Evolutionary conservation across 2,888 invertebrate genomes (phyloP).

Genomic region (Celastrina argiolus): DNA sequence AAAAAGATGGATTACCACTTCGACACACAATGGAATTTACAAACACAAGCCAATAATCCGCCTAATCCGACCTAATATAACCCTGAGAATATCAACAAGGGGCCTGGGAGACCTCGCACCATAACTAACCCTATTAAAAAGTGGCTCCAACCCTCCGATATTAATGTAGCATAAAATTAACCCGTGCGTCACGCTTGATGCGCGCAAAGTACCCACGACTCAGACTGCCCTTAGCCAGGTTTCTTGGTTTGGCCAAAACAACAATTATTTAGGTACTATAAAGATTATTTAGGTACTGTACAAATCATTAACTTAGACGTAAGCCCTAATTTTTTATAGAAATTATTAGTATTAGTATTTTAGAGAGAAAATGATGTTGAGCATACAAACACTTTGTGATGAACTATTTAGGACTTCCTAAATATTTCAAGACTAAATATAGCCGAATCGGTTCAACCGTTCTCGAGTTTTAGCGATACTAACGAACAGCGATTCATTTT

Average conservation of each 20-base stretch:
- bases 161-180: constrained; percentile 78
- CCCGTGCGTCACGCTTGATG: constrained; percentile 63
- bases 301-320: no score
- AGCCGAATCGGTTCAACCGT: no score
- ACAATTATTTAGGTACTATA: constrained; percentile 6
- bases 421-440: no score
- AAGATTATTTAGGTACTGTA: no score
- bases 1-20: constrained; percentile 5
- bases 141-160: constrained; percentile 58
- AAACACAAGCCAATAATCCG: constrained; percentile 54
- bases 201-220: constrained; percentile 56
- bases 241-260: constrained; percentile 29
- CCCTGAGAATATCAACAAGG: constrained; percentile 51
- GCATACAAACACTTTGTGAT: no score
- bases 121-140: constrained; percentile 76
- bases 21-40: constrained; percentile 20
- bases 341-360: no score
- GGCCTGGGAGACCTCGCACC: constrained; percentile 55
- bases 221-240: constrained; percentile 34
- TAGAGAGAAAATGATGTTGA: no score
- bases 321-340: no score
- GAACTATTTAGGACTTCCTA: no score
- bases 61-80: constrained; percentile 56
- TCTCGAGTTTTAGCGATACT: no score
- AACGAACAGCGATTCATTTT: no score